These are phyloP conservation scores for Excalfactoria chinensis DNA, from an alignment of 2,113 vertebrate species.

Conservation along the genomic window DNA sequence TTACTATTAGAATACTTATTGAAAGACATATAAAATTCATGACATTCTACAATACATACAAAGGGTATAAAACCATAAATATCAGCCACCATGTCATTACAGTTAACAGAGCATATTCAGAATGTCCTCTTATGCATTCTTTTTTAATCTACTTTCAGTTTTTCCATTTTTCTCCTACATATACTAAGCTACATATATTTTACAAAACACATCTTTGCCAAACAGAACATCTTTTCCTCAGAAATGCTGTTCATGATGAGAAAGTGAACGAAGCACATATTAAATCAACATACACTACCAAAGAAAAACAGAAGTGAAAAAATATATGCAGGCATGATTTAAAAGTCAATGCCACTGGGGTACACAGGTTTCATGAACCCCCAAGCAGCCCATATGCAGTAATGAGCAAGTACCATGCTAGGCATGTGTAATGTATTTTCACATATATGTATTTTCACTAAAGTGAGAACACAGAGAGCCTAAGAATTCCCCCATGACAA, in stretches of 20 bases:
- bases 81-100: background rate
- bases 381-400: background rate
- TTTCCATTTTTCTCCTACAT: background rate
- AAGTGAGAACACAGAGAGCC: accelerated
- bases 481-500: background rate
- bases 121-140: background rate
- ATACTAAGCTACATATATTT: background rate
- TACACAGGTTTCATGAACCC: background rate
- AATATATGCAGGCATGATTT: background rate
- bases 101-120: background rate
- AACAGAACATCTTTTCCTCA: background rate
- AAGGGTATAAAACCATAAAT: background rate
- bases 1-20: background rate
- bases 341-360: background rate
- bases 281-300: background rate
- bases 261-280: background rate
- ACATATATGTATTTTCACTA: background rate
- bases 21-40: background rate
- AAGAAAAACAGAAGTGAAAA: background rate
- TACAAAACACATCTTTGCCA: background rate
- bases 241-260: background rate
- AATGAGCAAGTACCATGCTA: background rate
- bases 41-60: background rate
- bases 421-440: too few relatives aligned
- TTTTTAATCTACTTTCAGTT: background rate